Base-by-base conservation (phyloP, 1,140 invertebrate genomes). In the Diabrotica undecimpunctata region DNA sequence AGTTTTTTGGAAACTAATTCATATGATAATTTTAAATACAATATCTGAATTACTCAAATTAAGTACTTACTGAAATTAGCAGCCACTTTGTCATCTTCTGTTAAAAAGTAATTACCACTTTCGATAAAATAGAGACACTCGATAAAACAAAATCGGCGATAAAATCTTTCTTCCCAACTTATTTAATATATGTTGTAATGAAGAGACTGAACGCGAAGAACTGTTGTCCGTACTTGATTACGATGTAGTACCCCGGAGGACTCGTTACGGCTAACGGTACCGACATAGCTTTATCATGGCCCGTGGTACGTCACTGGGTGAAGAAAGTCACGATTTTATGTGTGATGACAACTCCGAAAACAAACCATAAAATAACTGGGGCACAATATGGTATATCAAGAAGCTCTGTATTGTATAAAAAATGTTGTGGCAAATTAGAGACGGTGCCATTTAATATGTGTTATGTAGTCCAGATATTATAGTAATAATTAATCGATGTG, bases 181-280 rank as follows among this genome's bases (percentile, higher is more conserved):
- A 46, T 46, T 46, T n/a, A 46, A 46, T 46, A 46, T 46, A 46
- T 46, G 41, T 46, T 46, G 41, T 46, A 46, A 46, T 46, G 41
- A 10, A 46, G n/a, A 10, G 41, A n/a, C 41, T 10, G 41, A 46
- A n/a, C 41, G 41, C 41, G 41, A 46, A 46, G 41, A 46, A 46
- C 41, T 46, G 41, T 46, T 46, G 41, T 46, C 41, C 41, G 41
- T n/a, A 46, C 41, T 46, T 46, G 41, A 46, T 46, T 46, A 46
- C 41, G 8, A 46, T 46, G 41, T 46, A 46, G 41, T 46, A 46
- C 41, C 41, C 41, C 6, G 41, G 41, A 46, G 41, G 41, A 46
- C 41, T 46, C 41, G 41, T 46, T 46, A 46, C 41, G 41, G 41
- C 41, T 46, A 46, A 46, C 41, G 41, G 41, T 46, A 46, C 41